These are phyloP conservation scores for Leptinotarsa juncta DNA, from an alignment of 2,888 invertebrate genomes.

Conservation along the genomic window DNA sequence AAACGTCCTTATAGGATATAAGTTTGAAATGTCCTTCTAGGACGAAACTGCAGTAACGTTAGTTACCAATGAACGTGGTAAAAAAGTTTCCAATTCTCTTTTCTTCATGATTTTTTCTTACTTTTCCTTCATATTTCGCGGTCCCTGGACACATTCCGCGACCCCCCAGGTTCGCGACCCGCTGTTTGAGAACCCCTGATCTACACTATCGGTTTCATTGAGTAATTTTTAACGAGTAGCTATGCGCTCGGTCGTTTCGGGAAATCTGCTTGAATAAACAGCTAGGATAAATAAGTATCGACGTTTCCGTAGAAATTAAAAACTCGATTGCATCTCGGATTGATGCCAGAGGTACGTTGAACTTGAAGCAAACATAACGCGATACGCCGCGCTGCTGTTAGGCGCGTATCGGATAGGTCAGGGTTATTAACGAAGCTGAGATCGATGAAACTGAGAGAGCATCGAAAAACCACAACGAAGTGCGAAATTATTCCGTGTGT, in stretches of 20 bases:
- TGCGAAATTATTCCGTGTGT: too few species aligned
- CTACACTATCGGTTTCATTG: neutral
- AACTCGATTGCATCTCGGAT: neutral
- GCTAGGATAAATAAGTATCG: neutral
- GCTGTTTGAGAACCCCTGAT: too few species aligned
- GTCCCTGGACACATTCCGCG: too few species aligned
- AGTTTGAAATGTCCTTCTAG: too few species aligned
- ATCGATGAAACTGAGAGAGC: neutral
- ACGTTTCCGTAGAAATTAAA: conserved; percentile 4
- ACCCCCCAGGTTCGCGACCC: too few species aligned
- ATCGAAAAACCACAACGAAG: neutral
- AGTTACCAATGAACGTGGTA: too few species aligned
- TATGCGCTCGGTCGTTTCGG: neutral
- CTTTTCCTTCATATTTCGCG: too few species aligned
- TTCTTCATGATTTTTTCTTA: too few species aligned
- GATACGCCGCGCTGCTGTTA: neutral
- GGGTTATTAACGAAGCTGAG: neutral
- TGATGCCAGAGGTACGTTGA: conserved; percentile 3
- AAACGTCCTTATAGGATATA: too few species aligned
- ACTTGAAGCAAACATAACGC: conserved; percentile 1
- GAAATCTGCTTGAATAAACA: neutral
- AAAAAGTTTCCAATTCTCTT: too few species aligned
- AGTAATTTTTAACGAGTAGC: neutral
- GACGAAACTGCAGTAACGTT: too few species aligned
- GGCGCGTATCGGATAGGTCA: neutral